Base-by-base conservation (phyloP, 2,888 invertebrate species). In the Stegana nigrithorax region DNA sequence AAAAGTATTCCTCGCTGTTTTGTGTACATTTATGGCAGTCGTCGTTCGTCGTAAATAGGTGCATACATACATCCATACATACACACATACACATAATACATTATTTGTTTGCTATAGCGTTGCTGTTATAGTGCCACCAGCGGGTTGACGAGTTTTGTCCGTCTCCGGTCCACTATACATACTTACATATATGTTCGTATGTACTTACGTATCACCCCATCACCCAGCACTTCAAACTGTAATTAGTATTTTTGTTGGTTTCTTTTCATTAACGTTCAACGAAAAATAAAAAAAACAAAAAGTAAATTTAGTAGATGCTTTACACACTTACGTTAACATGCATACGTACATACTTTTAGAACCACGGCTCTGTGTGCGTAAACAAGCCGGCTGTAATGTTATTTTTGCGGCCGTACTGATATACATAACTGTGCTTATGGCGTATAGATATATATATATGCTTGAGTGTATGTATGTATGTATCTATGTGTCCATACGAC, bases 11-110 rank as follows among this genome's bases (percentile, higher is more conserved):
- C 1, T 55, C 14, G 29, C 21, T 26, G 19, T 32, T 36, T 36
- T 55, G 53, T 55, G 53, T 55, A 55, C 53, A 36, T 55, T 55
- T 55, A 55, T 55, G 53, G 53, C 19, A 55, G 53, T 55, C 21
- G 36, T 32, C 53, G 36, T 12, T 55, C n/a, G 19, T 47, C 7
- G 21, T 23, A n/a, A n/a, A n/a, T n/a, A n/a, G n/a, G n/a, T n/a
- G n/a, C n/a, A n/a, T n/a, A n/a, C n/a, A n/a, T n/a, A n/a, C n/a
- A n/a, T n/a, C n/a, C n/a, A n/a, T n/a, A n/a, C n/a, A n/a, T 8
- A 39, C 14, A 39, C 29, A 29, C 29, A 29, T 51, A n/a, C n/a
- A n/a, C n/a, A n/a, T n/a, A n/a, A n/a, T n/a, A n/a, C n/a, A 51
- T 14, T 27, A 14, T 36, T 32, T 55, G 27, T 32, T 21, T 8